Conservation (phyloP, 2,113 vertebrate species). For the Neopipo cinnamomea region DNA sequence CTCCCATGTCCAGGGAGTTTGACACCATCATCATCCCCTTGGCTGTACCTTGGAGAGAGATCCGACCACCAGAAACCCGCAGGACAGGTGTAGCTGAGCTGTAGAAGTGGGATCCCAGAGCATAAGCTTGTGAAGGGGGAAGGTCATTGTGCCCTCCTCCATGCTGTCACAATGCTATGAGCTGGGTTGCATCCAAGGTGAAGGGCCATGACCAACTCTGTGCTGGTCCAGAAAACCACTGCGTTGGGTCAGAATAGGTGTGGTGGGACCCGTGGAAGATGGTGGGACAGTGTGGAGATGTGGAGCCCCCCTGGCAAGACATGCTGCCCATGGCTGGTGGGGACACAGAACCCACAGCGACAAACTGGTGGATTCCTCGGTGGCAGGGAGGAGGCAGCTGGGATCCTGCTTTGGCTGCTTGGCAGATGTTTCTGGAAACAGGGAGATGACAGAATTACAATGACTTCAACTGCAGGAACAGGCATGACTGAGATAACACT, state of each 20-base stretch:
- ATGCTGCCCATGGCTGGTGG: neutral
- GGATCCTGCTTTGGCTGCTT: neutral
- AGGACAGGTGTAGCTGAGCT: neutral
- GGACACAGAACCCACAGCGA: neutral
- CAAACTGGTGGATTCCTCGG: rapidly evolving
- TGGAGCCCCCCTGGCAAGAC: neutral
- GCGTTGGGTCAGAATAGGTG: rapidly evolving
- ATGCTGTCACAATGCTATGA: neutral
- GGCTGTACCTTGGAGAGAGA: neutral
- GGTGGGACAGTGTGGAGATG: neutral
- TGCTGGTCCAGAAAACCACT: neutral
- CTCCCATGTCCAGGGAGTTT: neutral
- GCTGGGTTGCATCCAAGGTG: neutral
- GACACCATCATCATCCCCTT: neutral
- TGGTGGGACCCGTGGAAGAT: neutral
- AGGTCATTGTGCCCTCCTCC: neutral
- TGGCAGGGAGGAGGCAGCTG: rapidly evolving
- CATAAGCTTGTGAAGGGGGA: neutral
- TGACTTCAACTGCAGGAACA: neutral
- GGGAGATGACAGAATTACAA: neutral
- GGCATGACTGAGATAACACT: neutral
- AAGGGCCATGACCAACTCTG: neutral
- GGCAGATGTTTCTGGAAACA: neutral
- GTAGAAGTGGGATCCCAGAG: neutral
- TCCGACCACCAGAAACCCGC: neutral